These are phyloP conservation scores for Cottoperca gobio DNA, from an alignment of 2,797 vertebrate species.

Conservation along the genomic window DNA sequence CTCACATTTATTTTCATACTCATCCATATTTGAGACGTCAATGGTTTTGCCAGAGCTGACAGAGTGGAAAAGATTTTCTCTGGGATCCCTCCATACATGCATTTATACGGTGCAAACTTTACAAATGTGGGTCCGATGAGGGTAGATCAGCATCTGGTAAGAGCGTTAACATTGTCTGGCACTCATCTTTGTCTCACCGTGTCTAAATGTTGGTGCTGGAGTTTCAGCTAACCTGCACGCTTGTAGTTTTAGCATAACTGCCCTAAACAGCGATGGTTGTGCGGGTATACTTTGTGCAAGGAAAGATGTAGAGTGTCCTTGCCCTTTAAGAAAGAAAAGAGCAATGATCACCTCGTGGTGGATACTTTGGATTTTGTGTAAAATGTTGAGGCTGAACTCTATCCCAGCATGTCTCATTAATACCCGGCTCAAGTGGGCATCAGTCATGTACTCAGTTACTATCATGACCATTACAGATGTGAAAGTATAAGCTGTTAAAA, in stretches of 20 bases:
- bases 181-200: background rate
- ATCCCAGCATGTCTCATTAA: conserved; percentile 23
- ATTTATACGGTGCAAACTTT: no score
- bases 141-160: background rate
- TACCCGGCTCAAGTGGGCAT: background rate
- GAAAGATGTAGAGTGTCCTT: background rate
- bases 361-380: background rate
- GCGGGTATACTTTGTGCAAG: background rate
- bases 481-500: conserved; percentile 13
- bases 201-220: background rate
- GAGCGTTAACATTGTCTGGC: background rate
- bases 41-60: background rate
- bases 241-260: background rate
- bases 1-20: no score
- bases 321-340: background rate
- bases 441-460: conserved; percentile 3
- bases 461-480: conserved; percentile 15
- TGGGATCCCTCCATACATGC: background rate
- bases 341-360: background rate
- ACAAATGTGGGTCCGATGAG: no score
- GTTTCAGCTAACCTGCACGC: background rate
- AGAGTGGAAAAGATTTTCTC: background rate
- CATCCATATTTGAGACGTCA: background rate
- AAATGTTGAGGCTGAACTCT: background rate
- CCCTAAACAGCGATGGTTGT: background rate